Percentiles rank a stretch among this genome's conserved stretches.
Conservation (phyloP, 2,113 vertebrate species). For the Sula dactylatra region DNA sequence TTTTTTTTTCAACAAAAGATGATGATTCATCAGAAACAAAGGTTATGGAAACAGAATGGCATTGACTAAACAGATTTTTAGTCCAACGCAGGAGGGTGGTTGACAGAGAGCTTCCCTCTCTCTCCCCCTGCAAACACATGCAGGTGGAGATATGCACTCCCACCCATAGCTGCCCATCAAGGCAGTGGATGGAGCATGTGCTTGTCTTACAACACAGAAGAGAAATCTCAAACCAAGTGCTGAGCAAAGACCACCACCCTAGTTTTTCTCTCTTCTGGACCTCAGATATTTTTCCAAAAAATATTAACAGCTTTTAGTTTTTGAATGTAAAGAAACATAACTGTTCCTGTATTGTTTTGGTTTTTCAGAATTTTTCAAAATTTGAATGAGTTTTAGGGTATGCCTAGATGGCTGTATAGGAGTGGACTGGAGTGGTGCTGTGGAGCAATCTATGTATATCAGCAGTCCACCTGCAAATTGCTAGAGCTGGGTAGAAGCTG, state of each 20-base stretch:
- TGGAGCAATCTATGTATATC: not conserved
- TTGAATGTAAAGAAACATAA: not conserved
- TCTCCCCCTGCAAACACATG: not conserved
- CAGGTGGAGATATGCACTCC: not conserved
- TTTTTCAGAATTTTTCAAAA: not conserved
- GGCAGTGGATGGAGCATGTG: not conserved
- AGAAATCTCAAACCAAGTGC: not conserved
- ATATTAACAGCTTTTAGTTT: not conserved
- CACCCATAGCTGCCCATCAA: not conserved
- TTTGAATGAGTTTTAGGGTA: not conserved
- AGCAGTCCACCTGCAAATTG: not conserved
- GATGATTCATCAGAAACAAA: conserved; percentile 25
- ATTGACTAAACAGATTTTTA: not conserved
- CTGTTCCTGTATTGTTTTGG: not conserved
- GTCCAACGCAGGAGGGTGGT: fast-evolving
- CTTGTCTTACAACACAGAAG: not conserved
- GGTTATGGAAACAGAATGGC: not conserved
- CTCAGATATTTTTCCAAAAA: not conserved
- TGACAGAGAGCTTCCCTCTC: not conserved
- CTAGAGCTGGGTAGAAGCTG: not conserved
- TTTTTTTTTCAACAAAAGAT: not conserved
- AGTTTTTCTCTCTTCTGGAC: not conserved
- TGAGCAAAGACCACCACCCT: not conserved
- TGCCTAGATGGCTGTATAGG: not conserved
- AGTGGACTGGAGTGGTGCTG: not conserved